A percentile compares a stretch with the other conserved stretches of the same genome.
These are phyloP conservation scores for Melanargia galathea DNA, from an alignment of 2,888 invertebrate species.

Conservation along the genomic window DNA sequence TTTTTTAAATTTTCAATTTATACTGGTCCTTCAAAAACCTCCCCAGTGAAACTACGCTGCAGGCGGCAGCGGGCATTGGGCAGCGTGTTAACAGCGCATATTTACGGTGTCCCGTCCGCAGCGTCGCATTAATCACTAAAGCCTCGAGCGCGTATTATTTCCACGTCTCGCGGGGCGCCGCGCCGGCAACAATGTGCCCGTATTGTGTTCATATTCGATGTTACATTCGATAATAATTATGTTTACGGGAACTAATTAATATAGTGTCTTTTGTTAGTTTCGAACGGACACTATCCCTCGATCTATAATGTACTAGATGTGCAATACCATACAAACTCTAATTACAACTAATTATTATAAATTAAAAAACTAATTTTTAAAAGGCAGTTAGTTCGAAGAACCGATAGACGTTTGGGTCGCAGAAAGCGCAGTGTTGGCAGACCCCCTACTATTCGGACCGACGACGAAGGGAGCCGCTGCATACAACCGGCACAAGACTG, in stretches of 20 bases:
- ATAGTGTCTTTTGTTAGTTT: background rate
- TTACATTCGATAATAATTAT: slow-evolving; percentile 10
- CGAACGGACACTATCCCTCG: background rate
- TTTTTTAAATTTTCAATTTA: no score
- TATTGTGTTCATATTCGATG: slow-evolving; percentile 14
- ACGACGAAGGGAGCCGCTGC: no score
- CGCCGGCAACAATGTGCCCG: slow-evolving; percentile 14
- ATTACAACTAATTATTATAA: no score
- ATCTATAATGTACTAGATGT: no score
- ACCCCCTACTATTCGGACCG: no score
- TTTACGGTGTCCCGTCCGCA: slow-evolving; percentile 35
- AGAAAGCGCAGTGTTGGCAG: no score
- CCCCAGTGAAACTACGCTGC: slow-evolving; percentile 3
- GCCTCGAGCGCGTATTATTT: slow-evolving; percentile 40
- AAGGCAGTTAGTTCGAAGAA: no score
- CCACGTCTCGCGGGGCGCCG: slow-evolving; percentile 32
- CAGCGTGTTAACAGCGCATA: slow-evolving; percentile 28
- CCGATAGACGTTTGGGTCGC: no score
- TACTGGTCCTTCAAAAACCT: slow-evolving; percentile 19
- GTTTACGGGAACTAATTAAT: slow-evolving; percentile 13
- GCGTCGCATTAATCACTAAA: slow-evolving; percentile 39
- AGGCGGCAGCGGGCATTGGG: no score
- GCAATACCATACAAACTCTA: no score
- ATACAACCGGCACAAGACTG: no score
- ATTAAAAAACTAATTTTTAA: no score